Percentiles rank a stretch among this genome's conserved stretches.
Evolutionary conservation across 2,888 invertebrate genomes (phyloP).

Genomic region (Tubulanus polymorphus): DNA sequence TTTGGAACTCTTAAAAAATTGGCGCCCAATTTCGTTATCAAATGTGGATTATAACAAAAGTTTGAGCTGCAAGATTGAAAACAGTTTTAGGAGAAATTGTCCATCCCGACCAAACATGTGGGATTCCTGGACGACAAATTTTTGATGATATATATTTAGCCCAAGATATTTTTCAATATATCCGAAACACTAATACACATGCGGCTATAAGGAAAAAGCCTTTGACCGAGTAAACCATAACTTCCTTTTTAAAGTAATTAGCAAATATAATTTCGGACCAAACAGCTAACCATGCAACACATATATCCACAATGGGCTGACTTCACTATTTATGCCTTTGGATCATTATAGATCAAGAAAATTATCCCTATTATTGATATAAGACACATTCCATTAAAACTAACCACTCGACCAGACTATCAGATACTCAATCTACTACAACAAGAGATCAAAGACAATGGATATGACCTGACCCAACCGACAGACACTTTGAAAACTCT

Average conservation of each 20-base stretch:
- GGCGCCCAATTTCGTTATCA: background rate
- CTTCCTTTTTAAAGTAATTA: slow-evolving; percentile 1
- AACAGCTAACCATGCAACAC: background rate
- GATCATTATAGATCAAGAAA: too few relatives aligned
- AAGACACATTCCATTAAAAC: too few relatives aligned
- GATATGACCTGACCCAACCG: too few relatives aligned
- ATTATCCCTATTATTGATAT: too few relatives aligned
- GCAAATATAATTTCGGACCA: slow-evolving; percentile 3
- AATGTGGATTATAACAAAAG: background rate
- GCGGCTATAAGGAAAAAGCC: slow-evolving; percentile 6
- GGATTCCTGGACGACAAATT: background rate
- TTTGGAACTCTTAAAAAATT: background rate
- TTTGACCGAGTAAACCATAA: slow-evolving; percentile 7
- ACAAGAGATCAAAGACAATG: too few relatives aligned
- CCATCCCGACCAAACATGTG: slow-evolving; percentile 1
- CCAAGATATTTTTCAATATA: background rate
- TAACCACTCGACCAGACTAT: too few relatives aligned
- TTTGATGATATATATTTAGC: background rate
- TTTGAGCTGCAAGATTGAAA: background rate
- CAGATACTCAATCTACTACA: too few relatives aligned
- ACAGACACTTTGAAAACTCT: too few relatives aligned
- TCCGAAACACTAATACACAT: background rate
- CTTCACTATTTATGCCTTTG: too few relatives aligned
- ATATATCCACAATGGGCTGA: background rate
- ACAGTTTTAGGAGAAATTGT: background rate